Evolutionary conservation across 2,113 vertebrate species (phyloP), one percentile per base, ranked within the genome.

Genomic region (Lasiurus borealis): DNA sequence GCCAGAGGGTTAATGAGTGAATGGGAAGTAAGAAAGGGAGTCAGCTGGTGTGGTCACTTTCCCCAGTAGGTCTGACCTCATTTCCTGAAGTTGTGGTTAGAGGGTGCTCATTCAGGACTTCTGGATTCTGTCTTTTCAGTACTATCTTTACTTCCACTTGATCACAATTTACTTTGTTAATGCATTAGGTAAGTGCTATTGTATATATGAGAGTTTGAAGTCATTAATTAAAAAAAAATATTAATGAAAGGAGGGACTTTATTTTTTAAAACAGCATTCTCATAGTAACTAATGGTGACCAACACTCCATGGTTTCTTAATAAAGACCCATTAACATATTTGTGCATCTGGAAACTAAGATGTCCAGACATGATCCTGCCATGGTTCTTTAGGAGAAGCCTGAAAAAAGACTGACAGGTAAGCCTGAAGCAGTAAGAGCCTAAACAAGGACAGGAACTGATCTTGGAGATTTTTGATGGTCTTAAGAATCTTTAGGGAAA

Each of bases 31-130:
- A 82, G 54, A 71, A 85, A 75, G 2, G 23, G 80, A 94, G 85
- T 66, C 40, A 73, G 71, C 44, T 87, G 44, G 40, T 48, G 6
- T 57, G 72, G 57, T 93, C 23, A 68, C n/a, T 95, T 93, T 96
- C 82, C 75, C 44, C 40, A 88, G 34, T 66, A 89, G 66, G 40
- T 82, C 95, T 96, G 80, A 97, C 62, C 54, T 96, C 94, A 94
- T 96, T 96, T 96, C 92, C 86, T 73, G 25, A 15, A 40, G 16
- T 14, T 78, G 85, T 40, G 73, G 81, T 92, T 85, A 11, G 46
- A 94, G 62, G 54, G 3, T 64, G 40, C 34, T 84, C 85, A 62
- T 90, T 93, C 76, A 85, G n/a, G 13, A 76, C 15, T 50, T 87
- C 59, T 90, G 48, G 27, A 81, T 76, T 95, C 64, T 89, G 91